These are phyloP conservation scores for Ditylenchus weischeri DNA, from an alignment of 2,888 invertebrate genomes.

Conservation along the genomic window DNA sequence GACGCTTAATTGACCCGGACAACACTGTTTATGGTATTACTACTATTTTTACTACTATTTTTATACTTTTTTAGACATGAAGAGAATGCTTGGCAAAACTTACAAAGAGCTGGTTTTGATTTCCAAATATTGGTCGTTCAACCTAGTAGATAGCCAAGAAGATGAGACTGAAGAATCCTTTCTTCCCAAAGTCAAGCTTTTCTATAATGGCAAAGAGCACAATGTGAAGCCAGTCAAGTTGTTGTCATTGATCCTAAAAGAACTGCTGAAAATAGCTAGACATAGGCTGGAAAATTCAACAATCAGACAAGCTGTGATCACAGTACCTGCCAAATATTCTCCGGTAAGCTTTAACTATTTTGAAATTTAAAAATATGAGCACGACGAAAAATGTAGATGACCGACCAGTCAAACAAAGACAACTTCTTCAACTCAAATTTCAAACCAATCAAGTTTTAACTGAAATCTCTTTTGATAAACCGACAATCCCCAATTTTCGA, in stretches of 20 bases:
- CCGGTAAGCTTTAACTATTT: neutral
- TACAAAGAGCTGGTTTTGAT: no score
- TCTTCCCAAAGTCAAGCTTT: neutral
- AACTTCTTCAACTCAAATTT: no score
- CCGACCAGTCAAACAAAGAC: no score
- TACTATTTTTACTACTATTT: no score
- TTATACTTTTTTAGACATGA: neutral
- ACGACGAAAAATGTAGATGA: no score
- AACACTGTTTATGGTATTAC: no score
- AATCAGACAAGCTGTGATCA: neutral
- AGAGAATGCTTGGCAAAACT: slow-evolving; percentile 1
- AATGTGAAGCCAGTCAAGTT: neutral
- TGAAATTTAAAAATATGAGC: no score
- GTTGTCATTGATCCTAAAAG: neutral
- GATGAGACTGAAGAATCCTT: neutral
- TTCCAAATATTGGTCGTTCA: neutral
- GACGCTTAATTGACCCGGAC: no score
- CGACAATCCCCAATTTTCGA: no score
- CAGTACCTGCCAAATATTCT: neutral
- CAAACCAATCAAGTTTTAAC: no score
- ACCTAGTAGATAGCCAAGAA: neutral
- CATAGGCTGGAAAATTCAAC: neutral
- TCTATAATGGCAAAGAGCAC: neutral
- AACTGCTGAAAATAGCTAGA: no score
- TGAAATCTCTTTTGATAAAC: no score